These are phyloP conservation scores for Phalacrocorax brasilianus DNA, from an alignment of 2,113 vertebrate species.

Conservation along the genomic window DNA sequence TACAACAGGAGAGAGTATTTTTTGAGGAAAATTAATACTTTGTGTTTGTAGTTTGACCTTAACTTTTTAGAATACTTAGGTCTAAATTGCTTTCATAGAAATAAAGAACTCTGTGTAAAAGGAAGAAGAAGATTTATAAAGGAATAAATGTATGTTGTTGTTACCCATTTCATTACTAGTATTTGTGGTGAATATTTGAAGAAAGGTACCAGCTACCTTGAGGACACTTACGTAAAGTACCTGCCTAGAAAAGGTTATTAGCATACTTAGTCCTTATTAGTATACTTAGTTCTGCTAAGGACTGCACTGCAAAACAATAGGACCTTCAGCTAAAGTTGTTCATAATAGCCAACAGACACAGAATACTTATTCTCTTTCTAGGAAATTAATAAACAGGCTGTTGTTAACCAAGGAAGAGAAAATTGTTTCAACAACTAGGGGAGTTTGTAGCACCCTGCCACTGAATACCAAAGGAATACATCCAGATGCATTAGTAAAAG, in stretches of 20 bases:
- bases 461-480: not conserved
- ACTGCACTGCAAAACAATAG: not conserved
- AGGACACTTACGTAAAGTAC: not conserved
- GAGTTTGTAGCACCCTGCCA: not conserved
- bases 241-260: not conserved
- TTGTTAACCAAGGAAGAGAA: not conserved
- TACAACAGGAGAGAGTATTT: not conserved
- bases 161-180: not conserved
- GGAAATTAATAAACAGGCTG: not conserved
- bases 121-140: not conserved
- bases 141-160: not conserved
- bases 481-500: not conserved
- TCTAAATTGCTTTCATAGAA: not conserved
- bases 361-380: not conserved
- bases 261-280: not conserved
- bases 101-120: not conserved
- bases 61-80: not conserved
- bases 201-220: not conserved
- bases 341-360: not conserved
- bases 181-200: not conserved
- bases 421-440: not conserved
- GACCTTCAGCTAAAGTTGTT: not conserved
- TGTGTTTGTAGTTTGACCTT: not conserved
- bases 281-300: not conserved
- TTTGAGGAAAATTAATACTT: not conserved